Evolutionary conservation across 1,140 invertebrate species (phyloP), one percentile per base, ranked within the genome.

Genomic region (Brachionus manjavacas): DNA sequence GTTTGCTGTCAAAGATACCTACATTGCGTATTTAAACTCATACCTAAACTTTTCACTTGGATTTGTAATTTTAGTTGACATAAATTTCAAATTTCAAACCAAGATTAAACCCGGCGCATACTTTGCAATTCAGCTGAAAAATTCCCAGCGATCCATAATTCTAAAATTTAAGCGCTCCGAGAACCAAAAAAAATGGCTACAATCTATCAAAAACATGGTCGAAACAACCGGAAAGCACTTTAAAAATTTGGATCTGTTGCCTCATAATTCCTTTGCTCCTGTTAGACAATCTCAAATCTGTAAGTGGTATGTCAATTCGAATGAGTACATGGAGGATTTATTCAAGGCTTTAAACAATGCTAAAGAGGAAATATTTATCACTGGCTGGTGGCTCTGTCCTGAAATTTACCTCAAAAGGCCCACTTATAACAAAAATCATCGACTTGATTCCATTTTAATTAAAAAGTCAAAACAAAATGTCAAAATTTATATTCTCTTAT

Each of bases 371-470:
- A 95, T 98, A 85, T 96, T 94, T 88, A 97, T 98, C 31, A 94
- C 95, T 0, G 96, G 97, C 89, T 98, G 96, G 96, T 97, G 95
- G 80, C 84, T 97, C 16, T 96, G 94, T 88, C 96, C 96, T 0
- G 95, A 98, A 90, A 94, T 98, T 85, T 95, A 95, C 88, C 91
- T 98, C 91, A 97, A 96, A 89, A 88, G 96, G 80, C 87, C 89
- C 12, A 93, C 93, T 0, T 93, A 39, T 23, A 39, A 81, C 35
- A 11, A 95, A 86, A 93, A 93, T 85, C 97, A 95, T 94, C 89
- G 95, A 68, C 89, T 97, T 1, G 95, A 97, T 89, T 92, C 92
- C 85, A 91, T 97, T 85, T 91, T 98, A 7, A 91, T 94, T 88
- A 90, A 95, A 86, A 96, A 96, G 92, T 95, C 96, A n/a, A 94